phyloP scores from a whole-genome alignment of 2,113 vertebrate genomes.

The Bettongia penicillata region DNA sequence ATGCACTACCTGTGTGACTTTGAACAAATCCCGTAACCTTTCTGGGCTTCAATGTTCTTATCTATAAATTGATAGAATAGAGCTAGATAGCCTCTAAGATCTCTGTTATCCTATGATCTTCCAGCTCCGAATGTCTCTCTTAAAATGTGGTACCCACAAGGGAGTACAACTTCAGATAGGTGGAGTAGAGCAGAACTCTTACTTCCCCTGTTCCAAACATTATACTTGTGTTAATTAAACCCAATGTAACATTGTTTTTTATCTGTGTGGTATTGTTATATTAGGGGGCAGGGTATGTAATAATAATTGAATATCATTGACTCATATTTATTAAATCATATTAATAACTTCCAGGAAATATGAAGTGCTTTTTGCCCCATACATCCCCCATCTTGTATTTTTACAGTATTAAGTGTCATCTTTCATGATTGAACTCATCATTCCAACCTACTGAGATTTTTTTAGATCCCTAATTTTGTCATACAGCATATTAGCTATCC shows the following conservation, averaged over 20 bases:
- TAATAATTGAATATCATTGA: background rate
- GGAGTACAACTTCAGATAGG: background rate
- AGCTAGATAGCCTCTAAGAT: background rate
- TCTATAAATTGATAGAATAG: background rate
- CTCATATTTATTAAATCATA: background rate
- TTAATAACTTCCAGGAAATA: background rate
- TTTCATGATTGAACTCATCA: background rate
- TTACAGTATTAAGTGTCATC: background rate
- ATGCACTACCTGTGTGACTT: background rate
- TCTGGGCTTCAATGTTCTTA: background rate
- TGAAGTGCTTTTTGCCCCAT: background rate
- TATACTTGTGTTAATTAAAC: background rate
- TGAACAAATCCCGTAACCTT: background rate
- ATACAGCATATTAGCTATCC: background rate
- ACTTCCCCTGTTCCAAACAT: background rate
- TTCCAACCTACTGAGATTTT: background rate
- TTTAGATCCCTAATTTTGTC: background rate
- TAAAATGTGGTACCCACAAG: background rate
- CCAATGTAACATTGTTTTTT: background rate
- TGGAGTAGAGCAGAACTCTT: background rate
- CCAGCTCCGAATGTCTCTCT: background rate
- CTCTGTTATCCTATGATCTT: background rate
- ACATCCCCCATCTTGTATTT: background rate
- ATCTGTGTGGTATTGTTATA: background rate
- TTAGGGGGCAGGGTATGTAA: background rate